Evolutionary conservation across 2,888 invertebrate genomes (phyloP), one percentile per base, ranked within the genome.

Genomic region (Lomographa bimaculata): DNA sequence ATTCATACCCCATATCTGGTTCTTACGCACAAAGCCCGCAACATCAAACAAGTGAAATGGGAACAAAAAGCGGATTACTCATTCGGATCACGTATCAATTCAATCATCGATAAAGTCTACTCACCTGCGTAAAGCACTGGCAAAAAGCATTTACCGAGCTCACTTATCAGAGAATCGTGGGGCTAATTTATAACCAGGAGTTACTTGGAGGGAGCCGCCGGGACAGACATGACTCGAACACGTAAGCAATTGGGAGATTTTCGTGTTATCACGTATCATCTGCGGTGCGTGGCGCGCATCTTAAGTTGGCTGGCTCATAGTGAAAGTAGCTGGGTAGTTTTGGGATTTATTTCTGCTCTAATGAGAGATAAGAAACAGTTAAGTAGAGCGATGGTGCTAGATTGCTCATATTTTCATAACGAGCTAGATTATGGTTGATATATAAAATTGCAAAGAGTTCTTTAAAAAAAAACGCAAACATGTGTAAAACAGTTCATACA

Each of bases 211-310:
- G 48, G 49, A 46, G 56, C 55, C 44, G 29, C 30, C 50, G 45
- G 49, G 55, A 65, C 54, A 48, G 54, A 62, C 65, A 65, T 67
- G 70, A 72, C 77, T 71, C 76, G 71, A 74, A 84, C 86, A 86
- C 85, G 86, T 86, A 89, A 86, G 85, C 87, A 86, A 85, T 87
- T 83, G 87, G 83, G 83, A 83, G 86, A 83, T 87, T 86, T 84
- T 82, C 87, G 75, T 85, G 87, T 89, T 87, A 87, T 89, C 89
- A 87, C 89, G 87, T 87, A 86, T 87, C 87, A 89, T 89, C 85
- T 86, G 73, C 58, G 71, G 69, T 55, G 73, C 85, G 87, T 82
- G 87, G 55, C 74, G 60, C 71, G 85, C 81, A 85, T 86, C 57
- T 43, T 55, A 72, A 77, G 30, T 45, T 49, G 47, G 50, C 58